These are phyloP conservation scores for Drosophila takahashii DNA, from an alignment of 1,140 invertebrate species.

Conservation along the genomic window DNA sequence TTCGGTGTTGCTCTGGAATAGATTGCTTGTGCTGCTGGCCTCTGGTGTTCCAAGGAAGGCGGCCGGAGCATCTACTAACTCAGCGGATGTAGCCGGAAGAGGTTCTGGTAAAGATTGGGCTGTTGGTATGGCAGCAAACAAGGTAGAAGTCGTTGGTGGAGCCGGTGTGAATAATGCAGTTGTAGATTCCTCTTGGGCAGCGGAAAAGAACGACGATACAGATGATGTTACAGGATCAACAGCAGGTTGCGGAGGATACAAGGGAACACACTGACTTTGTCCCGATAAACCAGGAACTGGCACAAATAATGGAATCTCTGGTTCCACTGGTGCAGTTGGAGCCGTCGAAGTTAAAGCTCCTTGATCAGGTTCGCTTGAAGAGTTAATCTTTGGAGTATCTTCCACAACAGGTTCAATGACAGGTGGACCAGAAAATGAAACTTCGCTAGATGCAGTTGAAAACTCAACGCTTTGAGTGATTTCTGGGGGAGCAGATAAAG, in stretches of 20 bases:
- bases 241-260: conserved; percentile 35
- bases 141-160: neutral
- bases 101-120: conserved; percentile 4
- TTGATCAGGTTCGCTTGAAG: conserved; percentile 7
- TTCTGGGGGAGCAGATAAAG: conserved; percentile 2
- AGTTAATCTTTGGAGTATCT: neutral
- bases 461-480: neutral
- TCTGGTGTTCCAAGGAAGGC: conserved; percentile 21
- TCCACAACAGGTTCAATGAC: conserved; percentile 24
- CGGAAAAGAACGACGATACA: conserved; percentile 1
- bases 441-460: conserved; percentile 6
- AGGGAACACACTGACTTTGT: conserved; percentile 2
- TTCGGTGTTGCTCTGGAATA: conserved; percentile 27
- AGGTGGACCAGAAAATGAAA: conserved; percentile 10
- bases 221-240: neutral
- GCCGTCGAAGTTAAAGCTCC: neutral
- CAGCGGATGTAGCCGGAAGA: neutral
- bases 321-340: conserved; percentile 5
- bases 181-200: conserved; percentile 1
- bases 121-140: conserved; percentile 1
- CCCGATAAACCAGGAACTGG: conserved; percentile 41
- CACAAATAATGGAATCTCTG: conserved; percentile 47
- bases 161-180: neutral
- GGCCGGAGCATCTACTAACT: conserved; percentile 10
- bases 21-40: conserved; percentile 7